These are phyloP conservation scores for Heliconius hermathena DNA, from an alignment of 1,140 invertebrate species.

Conservation along the genomic window DNA sequence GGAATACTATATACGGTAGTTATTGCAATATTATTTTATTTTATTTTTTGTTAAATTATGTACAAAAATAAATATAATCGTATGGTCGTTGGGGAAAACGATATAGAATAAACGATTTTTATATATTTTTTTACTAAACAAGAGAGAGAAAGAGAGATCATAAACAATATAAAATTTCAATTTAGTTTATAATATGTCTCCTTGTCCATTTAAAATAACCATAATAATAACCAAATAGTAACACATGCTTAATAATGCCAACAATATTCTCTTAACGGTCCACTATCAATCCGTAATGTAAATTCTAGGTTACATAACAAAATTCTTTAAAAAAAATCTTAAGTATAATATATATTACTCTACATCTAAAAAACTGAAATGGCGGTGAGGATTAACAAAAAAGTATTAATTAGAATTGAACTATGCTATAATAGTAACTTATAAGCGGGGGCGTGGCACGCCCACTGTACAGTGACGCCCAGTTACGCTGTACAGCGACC, in stretches of 20 bases:
- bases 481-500: slow-evolving; percentile 66
- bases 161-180: not conserved
- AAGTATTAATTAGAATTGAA: slow-evolving; percentile 34
- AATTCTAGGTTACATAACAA: slow-evolving; percentile 2
- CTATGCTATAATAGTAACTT: slow-evolving; percentile 40
- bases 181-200: no score
- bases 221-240: not conserved
- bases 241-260: not conserved
- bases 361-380: slow-evolving; percentile 19
- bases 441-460: slow-evolving; percentile 60
- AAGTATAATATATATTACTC: not conserved
- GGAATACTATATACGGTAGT: not conserved
- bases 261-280: not conserved
- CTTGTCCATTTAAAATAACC: not conserved
- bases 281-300: not conserved
- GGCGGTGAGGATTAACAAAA: slow-evolving; percentile 23
- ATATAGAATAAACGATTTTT: not conserved
- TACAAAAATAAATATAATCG: not conserved
- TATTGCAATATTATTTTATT: not conserved
- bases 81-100: not conserved
- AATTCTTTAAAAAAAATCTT: not conserved
- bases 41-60: not conserved
- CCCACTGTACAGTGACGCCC: slow-evolving; percentile 72
- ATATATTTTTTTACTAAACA: not conserved
- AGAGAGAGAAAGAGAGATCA: not conserved